Percentiles rank a stretch among this genome's conserved stretches.
phyloP scores from a whole-genome alignment of 2,113 vertebrate genomes.

The Pleuronectes platessa region DNA sequence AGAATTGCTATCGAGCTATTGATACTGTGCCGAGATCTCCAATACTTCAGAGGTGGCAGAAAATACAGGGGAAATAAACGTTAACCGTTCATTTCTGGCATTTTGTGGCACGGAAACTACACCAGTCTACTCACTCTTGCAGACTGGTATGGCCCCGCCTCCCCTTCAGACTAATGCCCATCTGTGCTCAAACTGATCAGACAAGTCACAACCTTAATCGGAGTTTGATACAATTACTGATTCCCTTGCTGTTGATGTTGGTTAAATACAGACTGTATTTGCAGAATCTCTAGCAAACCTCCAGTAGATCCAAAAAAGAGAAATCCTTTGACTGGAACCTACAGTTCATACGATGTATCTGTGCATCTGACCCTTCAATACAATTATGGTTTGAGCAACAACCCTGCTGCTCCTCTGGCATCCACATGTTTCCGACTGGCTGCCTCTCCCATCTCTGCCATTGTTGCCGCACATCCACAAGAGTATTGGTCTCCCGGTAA shows the following conservation, averaged over 20 bases:
- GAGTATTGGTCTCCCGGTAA: conserved; percentile 63
- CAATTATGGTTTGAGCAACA: conserved; percentile 17
- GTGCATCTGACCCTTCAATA: neutral
- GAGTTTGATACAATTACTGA: no score
- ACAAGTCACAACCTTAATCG: no score
- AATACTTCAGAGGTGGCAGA: no score
- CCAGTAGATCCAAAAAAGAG: neutral
- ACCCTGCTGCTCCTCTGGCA: neutral
- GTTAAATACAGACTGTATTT: neutral
- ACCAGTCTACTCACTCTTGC: no score
- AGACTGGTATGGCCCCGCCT: no score
- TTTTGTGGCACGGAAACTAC: no score
- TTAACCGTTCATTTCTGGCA: no score
- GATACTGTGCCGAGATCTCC: no score
- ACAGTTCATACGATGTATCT: neutral
- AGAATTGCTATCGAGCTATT: no score
- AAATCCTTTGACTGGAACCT: neutral
- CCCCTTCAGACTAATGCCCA: no score
- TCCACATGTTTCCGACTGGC: conserved; percentile 13
- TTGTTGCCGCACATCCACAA: conserved; percentile 48
- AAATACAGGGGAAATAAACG: no score
- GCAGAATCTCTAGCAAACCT: neutral
- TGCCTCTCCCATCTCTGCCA: conserved; percentile 35
- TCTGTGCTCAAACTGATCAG: no score
- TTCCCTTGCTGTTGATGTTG: neutral